Evolutionary conservation across 1,140 invertebrate genomes (phyloP).

Genomic region (Aphis gossypii): DNA sequence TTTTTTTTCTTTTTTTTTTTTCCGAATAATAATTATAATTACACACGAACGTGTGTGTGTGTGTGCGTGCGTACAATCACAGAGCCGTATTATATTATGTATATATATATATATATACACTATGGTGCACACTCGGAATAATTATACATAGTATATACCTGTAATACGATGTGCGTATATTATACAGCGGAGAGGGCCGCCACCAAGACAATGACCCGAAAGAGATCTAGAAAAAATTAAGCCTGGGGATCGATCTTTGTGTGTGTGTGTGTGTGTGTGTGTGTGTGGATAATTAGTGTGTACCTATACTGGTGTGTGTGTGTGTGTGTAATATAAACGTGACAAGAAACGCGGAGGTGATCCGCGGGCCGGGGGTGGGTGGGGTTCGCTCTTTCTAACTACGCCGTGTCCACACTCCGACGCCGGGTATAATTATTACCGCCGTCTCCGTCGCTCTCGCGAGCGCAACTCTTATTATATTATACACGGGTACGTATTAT

Average conservation of each 20-base stretch:
- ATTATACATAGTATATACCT: neutral
- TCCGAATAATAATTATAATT: slow-evolving; percentile 25
- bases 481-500: neutral
- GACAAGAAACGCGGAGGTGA: slow-evolving; percentile 44
- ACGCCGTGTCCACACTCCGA: slow-evolving; percentile 52
- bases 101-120: neutral
- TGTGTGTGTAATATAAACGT: slow-evolving; percentile 36
- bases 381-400: slow-evolving; percentile 42
- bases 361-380: slow-evolving; percentile 29
- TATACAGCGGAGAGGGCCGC: neutral
- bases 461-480: neutral
- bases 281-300: slow-evolving; percentile 51
- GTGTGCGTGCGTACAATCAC: neutral
- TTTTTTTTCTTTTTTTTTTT: neutral
- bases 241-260: slow-evolving; percentile 23
- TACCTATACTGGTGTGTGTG: neutral
- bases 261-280: slow-evolving; percentile 18
- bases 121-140: neutral
- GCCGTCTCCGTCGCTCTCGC: slow-evolving; percentile 29
- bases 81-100: neutral
- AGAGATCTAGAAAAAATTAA: slow-evolving; percentile 57
- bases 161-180: neutral
- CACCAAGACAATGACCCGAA: slow-evolving; percentile 55
- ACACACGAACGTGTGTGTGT: neutral
- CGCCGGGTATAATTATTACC: slow-evolving; percentile 40